A percentile compares a stretch with the other conserved stretches of the same genome.
phyloP scores from a whole-genome alignment of 37 sponge, comb jelly and placozoan species.

The Diacarnus erythraeanus region DNA sequence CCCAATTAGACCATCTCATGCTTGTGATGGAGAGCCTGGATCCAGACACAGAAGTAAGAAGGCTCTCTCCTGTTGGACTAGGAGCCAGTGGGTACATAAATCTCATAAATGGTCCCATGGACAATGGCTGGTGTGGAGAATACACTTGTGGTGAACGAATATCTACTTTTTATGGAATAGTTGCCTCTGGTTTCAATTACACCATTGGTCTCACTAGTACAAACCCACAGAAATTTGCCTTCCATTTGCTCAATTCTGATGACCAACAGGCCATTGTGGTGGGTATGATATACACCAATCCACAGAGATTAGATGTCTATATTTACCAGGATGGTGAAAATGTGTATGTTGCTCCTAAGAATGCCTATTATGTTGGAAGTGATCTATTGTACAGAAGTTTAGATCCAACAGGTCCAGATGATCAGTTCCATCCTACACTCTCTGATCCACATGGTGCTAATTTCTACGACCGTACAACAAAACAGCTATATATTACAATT shows the following conservation, averaged over 20 bases:
- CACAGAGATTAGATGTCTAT: slow-evolving; percentile 85
- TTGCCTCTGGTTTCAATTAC: slow-evolving; percentile 74
- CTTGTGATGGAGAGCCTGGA: slow-evolving; percentile 94
- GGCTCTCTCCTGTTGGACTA: slow-evolving; percentile 89
- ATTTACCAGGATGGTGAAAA: not conserved
- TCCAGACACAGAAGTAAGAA: slow-evolving; percentile 85
- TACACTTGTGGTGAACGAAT: slow-evolving; percentile 97
- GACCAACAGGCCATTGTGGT: slow-evolving; percentile 61
- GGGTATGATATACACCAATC: slow-evolving; percentile 71
- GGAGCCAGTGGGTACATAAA: slow-evolving; percentile 84
- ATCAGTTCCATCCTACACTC: slow-evolving; percentile 35
- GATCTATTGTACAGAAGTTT: slow-evolving; percentile 41
- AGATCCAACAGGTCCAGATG: slow-evolving; percentile 12
- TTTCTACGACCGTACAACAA: slow-evolving; percentile 50
- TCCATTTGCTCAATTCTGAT: slow-evolving; percentile 74
- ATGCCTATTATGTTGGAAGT: slow-evolving; percentile 22
- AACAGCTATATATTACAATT: slow-evolving; percentile 63
- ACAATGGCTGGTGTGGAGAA: slow-evolving; percentile 96
- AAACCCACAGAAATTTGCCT: slow-evolving; percentile 75
- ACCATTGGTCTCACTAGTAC: slow-evolving; percentile 82
- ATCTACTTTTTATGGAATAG: slow-evolving; percentile 86
- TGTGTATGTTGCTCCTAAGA: slow-evolving; percentile 53
- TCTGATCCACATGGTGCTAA: slow-evolving; percentile 52
- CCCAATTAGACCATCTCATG: slow-evolving; percentile 83
- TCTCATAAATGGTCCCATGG: slow-evolving; percentile 89